Percentiles rank a stretch among this genome's conserved stretches.
Conservation (phyloP, 2,113 vertebrate species). For the Xiphophorus couchianus region DNA sequence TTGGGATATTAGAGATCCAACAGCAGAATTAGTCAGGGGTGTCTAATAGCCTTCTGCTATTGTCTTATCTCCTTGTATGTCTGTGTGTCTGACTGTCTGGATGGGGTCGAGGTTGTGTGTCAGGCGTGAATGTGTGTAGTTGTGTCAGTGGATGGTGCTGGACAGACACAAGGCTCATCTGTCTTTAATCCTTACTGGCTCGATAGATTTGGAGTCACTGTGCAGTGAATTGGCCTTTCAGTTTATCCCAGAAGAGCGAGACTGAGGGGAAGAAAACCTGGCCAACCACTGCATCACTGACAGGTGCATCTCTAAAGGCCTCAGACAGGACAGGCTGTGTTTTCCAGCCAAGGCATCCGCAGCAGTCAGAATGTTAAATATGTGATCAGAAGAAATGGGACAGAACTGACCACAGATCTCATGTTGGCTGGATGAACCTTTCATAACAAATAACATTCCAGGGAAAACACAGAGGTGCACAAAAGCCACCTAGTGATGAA, state of each 20-base stretch:
- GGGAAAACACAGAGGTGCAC: background rate
- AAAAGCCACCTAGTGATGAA: background rate
- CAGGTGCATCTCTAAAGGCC: constrained; percentile 37
- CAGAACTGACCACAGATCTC: background rate
- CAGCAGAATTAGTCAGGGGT: constrained; percentile 54
- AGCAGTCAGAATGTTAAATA: constrained; percentile 28
- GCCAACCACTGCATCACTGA: constrained; percentile 28
- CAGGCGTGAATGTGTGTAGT: constrained; percentile 54
- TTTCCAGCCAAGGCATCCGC: constrained; percentile 5
- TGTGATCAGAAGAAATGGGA: constrained; percentile 20
- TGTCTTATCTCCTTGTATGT: constrained; percentile 20
- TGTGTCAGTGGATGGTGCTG: constrained; percentile 37
- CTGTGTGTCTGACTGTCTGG: constrained; percentile 20
- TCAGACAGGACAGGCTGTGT: constrained; percentile 31
- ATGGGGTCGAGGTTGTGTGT: constrained; percentile 33
- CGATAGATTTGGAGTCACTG: constrained; percentile 73
- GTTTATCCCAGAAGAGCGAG: constrained; percentile 22
- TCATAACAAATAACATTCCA: background rate
- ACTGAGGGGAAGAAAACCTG: constrained; percentile 13
- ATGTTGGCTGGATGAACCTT: background rate
- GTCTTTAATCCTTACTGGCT: constrained; percentile 59
- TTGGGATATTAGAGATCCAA: constrained; percentile 57
- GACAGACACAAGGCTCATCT: constrained; percentile 48
- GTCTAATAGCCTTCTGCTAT: constrained; percentile 38
- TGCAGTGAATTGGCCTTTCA: constrained; percentile 50